These are phyloP conservation scores for Ictalurus punctatus DNA, from an alignment of 2,113 vertebrate species.

Conservation along the genomic window DNA sequence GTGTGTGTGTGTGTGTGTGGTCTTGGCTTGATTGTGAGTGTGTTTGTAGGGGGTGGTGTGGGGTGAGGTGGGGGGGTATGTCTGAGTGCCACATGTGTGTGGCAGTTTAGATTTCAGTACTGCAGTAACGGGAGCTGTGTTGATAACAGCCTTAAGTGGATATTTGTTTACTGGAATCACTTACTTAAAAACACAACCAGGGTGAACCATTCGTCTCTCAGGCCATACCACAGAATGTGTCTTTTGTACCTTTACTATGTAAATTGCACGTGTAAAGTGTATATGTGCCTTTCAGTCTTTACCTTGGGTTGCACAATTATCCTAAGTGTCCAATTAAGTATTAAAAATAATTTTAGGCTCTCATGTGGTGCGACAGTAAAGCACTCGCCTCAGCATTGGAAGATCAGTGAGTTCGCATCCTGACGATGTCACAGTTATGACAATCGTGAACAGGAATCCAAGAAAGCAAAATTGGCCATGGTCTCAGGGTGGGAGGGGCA, in stretches of 20 bases:
- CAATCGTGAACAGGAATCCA: background rate
- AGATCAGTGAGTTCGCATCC: background rate
- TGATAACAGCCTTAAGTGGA: background rate
- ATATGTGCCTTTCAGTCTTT: background rate
- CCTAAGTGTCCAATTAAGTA: background rate
- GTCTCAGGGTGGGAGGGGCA: background rate
- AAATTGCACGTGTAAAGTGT: background rate
- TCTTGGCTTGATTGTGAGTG: background rate
- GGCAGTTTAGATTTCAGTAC: background rate
- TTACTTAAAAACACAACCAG: background rate
- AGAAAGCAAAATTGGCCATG: background rate
- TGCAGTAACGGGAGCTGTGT: background rate
- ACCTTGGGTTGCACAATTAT: background rate
- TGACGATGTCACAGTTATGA: background rate
- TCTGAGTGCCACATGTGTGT: slow-evolving; percentile 7
- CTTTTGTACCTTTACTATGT: background rate
- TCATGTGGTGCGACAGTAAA: background rate
- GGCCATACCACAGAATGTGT: background rate
- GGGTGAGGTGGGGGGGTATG: background rate
- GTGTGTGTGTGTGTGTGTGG: background rate
- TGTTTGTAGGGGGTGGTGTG: background rate
- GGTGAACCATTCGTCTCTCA: background rate
- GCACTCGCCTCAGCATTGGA: background rate
- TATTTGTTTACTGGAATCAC: background rate
- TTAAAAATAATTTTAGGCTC: background rate